Percentiles rank a stretch among this genome's conserved stretches.
phyloP scores from a whole-genome alignment of 2,113 vertebrate species.

The Oenanthe oenanthe region DNA sequence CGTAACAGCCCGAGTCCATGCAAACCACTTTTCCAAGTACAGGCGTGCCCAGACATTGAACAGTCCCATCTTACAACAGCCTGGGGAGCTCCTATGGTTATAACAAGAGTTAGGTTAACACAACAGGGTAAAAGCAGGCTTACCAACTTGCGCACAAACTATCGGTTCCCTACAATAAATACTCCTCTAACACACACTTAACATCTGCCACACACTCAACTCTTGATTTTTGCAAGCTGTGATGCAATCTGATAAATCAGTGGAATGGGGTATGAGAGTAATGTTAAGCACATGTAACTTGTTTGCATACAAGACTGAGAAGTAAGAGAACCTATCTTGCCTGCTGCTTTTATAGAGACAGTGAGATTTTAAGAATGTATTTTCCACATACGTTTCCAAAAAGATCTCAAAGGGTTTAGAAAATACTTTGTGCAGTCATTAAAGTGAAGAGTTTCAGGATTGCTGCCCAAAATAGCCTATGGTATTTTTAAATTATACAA shows the following conservation, averaged over 20 bases:
- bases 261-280: background rate
- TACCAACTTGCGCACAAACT: background rate
- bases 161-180: accelerated
- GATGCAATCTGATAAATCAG: background rate
- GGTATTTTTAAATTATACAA: constrained; percentile 29
- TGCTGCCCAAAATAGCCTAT: background rate
- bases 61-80: background rate
- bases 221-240: background rate
- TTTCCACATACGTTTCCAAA: background rate
- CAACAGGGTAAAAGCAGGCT: background rate
- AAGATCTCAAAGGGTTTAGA: background rate
- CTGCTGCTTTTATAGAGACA: background rate
- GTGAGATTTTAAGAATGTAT: background rate
- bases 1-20: accelerated
- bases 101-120: background rate
- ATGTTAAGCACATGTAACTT: background rate
- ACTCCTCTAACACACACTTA: background rate
- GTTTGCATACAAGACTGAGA: background rate
- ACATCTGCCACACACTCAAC: background rate
- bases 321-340: background rate
- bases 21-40: background rate
- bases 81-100: background rate
- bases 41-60: background rate
- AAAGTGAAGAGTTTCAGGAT: background rate
- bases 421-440: background rate